A percentile compares a stretch with the other conserved stretches of the same genome.
Conservation (phyloP, 2,888 invertebrate species). For the Chalcis sispes region DNA sequence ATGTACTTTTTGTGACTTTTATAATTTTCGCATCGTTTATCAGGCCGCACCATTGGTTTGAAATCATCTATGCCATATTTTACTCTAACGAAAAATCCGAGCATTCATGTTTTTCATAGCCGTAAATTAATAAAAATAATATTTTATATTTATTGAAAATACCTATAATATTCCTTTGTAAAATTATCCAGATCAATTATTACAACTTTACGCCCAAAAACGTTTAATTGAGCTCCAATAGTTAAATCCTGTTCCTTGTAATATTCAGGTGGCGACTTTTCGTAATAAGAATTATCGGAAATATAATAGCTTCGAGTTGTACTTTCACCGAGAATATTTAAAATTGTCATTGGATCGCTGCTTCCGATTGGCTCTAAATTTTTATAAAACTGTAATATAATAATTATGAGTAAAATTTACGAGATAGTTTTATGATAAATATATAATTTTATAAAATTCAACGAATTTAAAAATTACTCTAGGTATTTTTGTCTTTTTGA, state of each 20-base stretch:
- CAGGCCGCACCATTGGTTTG: conserved; percentile 79
- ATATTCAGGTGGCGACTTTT: conserved; percentile 76
- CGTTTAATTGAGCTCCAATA: conserved; percentile 88
- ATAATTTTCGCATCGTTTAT: conserved; percentile 67
- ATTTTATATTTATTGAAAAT: conserved; percentile 11
- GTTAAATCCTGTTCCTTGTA: conserved; percentile 86
- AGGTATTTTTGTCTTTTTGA: conserved; percentile 86
- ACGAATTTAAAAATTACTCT: conserved; percentile 80
- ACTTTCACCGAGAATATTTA: conserved; percentile 81
- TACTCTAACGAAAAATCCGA: conserved; percentile 57
- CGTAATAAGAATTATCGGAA: conserved; percentile 73
- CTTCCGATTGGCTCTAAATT: conserved; percentile 75
- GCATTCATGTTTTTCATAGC: no score
- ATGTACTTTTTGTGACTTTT: conserved; percentile 63
- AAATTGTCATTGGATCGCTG: conserved; percentile 77
- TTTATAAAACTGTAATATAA: conserved; percentile 62
- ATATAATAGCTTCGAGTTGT: conserved; percentile 78
- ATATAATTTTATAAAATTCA: conserved; percentile 2
- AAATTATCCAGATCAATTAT: conserved; percentile 90
- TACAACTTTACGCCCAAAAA: conserved; percentile 88
- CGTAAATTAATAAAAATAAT: no score
- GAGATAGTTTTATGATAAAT: not conserved
- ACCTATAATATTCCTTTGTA: conserved; percentile 88
- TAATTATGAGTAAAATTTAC: conserved; percentile 2
- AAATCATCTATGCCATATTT: conserved; percentile 80